Conservation (phyloP, 1,140 invertebrate genomes). For the Delia radicum region DNA sequence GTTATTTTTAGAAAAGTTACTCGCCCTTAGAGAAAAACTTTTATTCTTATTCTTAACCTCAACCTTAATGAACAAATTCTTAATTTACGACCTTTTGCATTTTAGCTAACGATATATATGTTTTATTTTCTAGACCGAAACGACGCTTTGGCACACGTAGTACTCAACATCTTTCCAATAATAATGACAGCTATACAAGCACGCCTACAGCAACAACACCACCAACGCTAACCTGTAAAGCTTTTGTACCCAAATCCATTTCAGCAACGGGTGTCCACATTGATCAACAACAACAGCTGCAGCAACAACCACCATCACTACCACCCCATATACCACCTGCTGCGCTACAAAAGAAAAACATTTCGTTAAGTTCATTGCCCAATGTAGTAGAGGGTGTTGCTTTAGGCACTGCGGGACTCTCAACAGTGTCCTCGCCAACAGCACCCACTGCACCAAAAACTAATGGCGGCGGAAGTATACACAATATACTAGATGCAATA, state of each 20-base stretch:
- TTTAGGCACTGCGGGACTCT: slow-evolving; percentile 37
- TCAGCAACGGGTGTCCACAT: slow-evolving; percentile 37
- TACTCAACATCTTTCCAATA: slow-evolving; percentile 40
- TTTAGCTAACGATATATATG: too few relatives aligned
- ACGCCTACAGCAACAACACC: slow-evolving; percentile 5
- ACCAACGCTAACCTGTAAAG: slow-evolving; percentile 25
- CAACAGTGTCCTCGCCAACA: slow-evolving; percentile 48
- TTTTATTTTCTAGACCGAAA: slow-evolving; percentile 38
- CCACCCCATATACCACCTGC: slow-evolving; percentile 6
- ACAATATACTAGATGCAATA: slow-evolving; percentile 39
- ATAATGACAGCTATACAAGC: slow-evolving; percentile 21
- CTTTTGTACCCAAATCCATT: slow-evolving; percentile 42
- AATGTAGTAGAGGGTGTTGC: slow-evolving; percentile 51
- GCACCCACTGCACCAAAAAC: slow-evolving; percentile 37
- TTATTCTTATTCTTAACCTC: too few relatives aligned
- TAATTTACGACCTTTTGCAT: too few relatives aligned
- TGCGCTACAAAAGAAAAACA: slow-evolving; percentile 46
- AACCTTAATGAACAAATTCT: too few relatives aligned
- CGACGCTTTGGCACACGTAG: slow-evolving; percentile 51
- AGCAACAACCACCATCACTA: slow-evolving; percentile 25
- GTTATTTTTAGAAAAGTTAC: too few relatives aligned
- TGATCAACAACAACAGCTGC: slow-evolving; percentile 34
- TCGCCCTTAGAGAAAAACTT: too few relatives aligned
- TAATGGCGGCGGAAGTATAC: slow-evolving; percentile 41
- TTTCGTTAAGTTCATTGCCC: slow-evolving; percentile 48